Percentiles rank a stretch among this genome's conserved stretches.
phyloP scores from a whole-genome alignment of 1,140 invertebrate species.

The Metopolophium dirhodum region DNA sequence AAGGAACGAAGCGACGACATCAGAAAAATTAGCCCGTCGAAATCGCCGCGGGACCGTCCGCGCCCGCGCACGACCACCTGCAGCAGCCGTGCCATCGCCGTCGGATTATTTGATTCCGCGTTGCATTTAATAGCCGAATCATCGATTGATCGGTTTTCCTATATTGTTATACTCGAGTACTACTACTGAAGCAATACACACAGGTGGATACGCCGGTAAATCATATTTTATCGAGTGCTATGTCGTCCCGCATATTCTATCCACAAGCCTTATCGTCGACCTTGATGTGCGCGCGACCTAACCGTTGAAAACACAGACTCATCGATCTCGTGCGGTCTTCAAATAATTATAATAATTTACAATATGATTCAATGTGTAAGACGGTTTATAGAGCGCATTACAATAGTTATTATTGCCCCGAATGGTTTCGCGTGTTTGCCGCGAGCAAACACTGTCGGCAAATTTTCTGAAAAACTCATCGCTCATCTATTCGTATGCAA shows the following conservation, averaged over 20 bases:
- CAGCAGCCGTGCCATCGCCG: not conserved
- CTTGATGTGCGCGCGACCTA: not conserved
- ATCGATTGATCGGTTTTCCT: not conserved
- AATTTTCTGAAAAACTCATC: not conserved
- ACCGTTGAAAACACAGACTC: not conserved
- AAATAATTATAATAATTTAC: not conserved
- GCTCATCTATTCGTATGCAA: slow-evolving; percentile 10
- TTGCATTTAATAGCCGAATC: not conserved
- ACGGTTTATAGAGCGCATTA: not conserved
- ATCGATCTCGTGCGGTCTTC: not conserved
- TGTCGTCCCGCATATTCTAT: not conserved
- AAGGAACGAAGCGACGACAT: not conserved
- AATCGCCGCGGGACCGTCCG: not conserved
- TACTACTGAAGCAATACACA: not conserved
- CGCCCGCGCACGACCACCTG: not conserved
- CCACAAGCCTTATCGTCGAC: not conserved
- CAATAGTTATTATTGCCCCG: not conserved
- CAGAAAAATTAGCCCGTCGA: not conserved
- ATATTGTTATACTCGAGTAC: no score
- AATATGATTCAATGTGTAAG: not conserved
- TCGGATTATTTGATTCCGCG: not conserved
- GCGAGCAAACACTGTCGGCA: not conserved
- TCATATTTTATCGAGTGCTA: not conserved
- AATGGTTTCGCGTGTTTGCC: not conserved
- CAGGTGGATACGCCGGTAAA: not conserved